These are phyloP conservation scores for Haliaeetus leucogaster DNA, from an alignment of 2,113 vertebrate species.

Conservation along the genomic window DNA sequence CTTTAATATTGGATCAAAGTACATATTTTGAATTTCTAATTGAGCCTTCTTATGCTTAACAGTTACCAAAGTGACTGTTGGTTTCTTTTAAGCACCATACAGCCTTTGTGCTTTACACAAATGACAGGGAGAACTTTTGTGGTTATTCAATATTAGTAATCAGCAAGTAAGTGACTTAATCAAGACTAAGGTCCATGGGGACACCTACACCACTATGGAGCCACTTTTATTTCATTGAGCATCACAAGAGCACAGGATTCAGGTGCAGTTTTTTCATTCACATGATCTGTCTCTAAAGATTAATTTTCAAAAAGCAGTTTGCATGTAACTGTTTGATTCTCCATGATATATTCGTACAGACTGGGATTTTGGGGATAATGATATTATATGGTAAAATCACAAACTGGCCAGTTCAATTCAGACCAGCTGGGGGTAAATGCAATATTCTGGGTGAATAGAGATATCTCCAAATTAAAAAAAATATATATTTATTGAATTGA, in stretches of 20 bases:
- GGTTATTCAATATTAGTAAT: neutral
- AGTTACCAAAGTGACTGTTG: neutral
- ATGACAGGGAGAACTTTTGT: neutral
- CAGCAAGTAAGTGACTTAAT: neutral
- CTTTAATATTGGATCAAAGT: neutral
- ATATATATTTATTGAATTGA: neutral
- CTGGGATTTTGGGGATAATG: neutral
- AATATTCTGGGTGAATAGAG: neutral
- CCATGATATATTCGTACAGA: neutral
- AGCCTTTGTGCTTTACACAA: neutral
- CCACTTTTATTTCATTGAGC: neutral
- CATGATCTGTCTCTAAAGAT: neutral
- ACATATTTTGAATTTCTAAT: neutral
- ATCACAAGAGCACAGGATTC: neutral
- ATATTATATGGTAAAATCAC: neutral
- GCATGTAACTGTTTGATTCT: neutral
- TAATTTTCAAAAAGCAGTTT: neutral
- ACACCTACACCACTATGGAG: neutral
- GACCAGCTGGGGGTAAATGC: neutral
- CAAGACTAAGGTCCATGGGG: rapidly evolving
- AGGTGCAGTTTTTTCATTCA: neutral
- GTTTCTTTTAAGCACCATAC: neutral
- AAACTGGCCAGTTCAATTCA: neutral
- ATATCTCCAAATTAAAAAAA: neutral
- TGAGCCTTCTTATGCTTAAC: neutral